Base-by-base conservation (phyloP, 2,888 invertebrate genomes). In the Luperina testacea region DNA sequence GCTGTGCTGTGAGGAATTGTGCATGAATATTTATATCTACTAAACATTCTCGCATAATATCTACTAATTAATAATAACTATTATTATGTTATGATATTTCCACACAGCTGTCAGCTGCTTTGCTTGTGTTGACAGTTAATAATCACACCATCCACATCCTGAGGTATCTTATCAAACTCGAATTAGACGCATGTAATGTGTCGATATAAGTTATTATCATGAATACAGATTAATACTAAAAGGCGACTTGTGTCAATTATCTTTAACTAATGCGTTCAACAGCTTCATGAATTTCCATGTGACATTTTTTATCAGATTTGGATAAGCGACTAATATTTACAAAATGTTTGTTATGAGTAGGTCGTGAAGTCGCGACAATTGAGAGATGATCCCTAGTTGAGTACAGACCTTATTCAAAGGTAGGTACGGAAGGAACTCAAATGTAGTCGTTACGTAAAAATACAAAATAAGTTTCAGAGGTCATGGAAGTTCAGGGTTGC, bases 121-220 rank as follows among this genome's bases (percentile, higher is more conserved):
- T 59, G 38, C n/a, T 48, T 13, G 24, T 38, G 13, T 48, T 17
- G 27, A 38, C 48, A 51, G 27, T 24, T 51, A 67, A 38, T 79
- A 13, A 80, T 61, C 70, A 20, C 51, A 45, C 20, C 57, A 59
- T 38, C 63, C 27, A 78, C 57, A 59, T 53, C 45, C 77, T 42
- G 53, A 70, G 24, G n/a, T 67, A 64, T 38, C 59, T 82, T 80
- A 82, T 82, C 85, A 32, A 38, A 13, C 57, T 63, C 24, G 38
- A 57, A 67, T 57, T 57, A 84, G 45, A 61, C n/a, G 15, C n/a
- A 51, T 67, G 9, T 78, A 63, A 61, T 73, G 75, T 68, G 80
- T 70, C 63, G 84, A 79, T 74, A 71, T n/a, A 53, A 48, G 70
- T 71, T 80, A 82, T 84, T 79, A 61, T 63, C 45, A 71, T 68